Base-by-base conservation (phyloP, 2,888 invertebrate genomes). In the Hololepta plana region DNA sequence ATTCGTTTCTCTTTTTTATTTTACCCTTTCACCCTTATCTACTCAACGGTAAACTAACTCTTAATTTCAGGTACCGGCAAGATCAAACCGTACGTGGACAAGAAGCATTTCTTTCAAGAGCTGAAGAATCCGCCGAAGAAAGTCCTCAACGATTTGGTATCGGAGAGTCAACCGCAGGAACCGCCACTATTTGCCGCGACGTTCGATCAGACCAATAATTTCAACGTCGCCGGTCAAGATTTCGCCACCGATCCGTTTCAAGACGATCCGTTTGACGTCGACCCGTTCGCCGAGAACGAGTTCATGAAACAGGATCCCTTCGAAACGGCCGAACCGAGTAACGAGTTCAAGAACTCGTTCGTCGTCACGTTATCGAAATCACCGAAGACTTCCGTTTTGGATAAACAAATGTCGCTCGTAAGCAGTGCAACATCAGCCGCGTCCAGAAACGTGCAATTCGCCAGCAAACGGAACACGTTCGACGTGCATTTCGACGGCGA, bases 41-140 rank as follows among this genome's bases (percentile, higher is more conserved):
- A 17, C 7, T 17, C 17, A 27, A 2, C 23, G 23, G 22, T 23
- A 27, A 27, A 10, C 7, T 16, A 23, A 14, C 9, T 25, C 24
- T 14, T 24, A 4, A 32, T 47, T 49, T 43, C 45, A 55, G 54
- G 88, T 49, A 87, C 84, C 42, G 85, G 87, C 48, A 72, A 80
- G 56, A 81, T 76, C 58, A 81, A 80, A 59, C 88, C 88, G 35
- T 90, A 87, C 62, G 72, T 88, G 49, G 88, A 90, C 66, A 85
- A 85, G 62, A 88, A 88, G 66, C 82, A 85, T 60, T 90, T 90
- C 65, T 90, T 90, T 66, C 84, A 87, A 64, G 85, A 88, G 57
- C 67, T 88, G 48, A 88, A 88, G 64, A 87, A 88, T 59, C 88
- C 88, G 41, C 85, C 87, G 42, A 85, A 87, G 62, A 85, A 84